phyloP scores from a whole-genome alignment of 2,797 vertebrate genomes.

The Leptoclinus maculatus region DNA sequence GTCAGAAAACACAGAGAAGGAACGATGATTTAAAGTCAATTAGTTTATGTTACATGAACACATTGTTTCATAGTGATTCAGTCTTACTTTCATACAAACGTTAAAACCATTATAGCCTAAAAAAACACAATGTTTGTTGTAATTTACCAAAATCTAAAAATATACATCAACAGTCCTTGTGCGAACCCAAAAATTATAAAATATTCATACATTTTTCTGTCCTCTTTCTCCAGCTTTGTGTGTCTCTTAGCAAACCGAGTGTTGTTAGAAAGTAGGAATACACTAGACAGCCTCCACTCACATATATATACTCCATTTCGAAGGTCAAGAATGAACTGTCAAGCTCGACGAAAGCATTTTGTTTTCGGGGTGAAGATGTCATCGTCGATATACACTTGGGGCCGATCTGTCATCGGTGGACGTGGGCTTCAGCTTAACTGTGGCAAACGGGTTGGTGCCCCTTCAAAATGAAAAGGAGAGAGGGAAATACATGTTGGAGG shows the following conservation, averaged over 20 bases:
- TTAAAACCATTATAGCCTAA: not conserved
- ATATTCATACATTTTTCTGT: not conserved
- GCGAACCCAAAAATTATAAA: not conserved
- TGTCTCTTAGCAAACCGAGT: not conserved
- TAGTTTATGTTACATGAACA: not conserved
- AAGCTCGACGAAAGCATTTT: not conserved
- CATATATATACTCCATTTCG: not conserved
- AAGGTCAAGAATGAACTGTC: not conserved
- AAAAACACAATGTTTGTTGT: not conserved
- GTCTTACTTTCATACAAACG: conserved; percentile 25
- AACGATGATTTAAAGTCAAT: conserved; percentile 3
- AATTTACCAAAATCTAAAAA: not conserved
- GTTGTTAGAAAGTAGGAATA: not conserved
- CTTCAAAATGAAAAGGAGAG: conserved; percentile 72
- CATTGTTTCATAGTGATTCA: not conserved
- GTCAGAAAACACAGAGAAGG: not conserved
- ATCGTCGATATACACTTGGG: conserved; percentile 70
- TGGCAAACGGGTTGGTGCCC: conserved; percentile 96
- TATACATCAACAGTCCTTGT: not conserved
- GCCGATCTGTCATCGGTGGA: conserved; percentile 92
- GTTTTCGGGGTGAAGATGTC: conserved; percentile 17
- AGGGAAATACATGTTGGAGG: not conserved
- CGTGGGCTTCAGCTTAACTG: conserved; percentile 94
- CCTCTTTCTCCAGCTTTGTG: not conserved
- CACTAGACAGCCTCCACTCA: not conserved